Base-by-base conservation (phyloP, 92 coral and sea anemone species). In the Epizoanthus stellaris region DNA sequence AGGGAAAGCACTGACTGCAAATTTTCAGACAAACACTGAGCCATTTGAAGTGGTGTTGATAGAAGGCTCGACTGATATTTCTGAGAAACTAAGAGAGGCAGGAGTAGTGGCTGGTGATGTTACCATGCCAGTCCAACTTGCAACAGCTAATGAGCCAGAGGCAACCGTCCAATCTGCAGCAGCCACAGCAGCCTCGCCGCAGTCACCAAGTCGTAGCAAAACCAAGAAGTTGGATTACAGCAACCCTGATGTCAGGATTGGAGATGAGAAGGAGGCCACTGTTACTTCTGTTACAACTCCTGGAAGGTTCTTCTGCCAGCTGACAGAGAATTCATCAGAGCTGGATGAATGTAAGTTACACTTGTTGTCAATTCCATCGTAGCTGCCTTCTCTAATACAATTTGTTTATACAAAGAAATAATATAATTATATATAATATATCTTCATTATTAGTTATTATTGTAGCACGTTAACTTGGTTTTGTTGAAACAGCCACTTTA, bases 301-400 rank as follows among this genome's bases (percentile, higher is more conserved):
- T 85, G 95, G 95, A 57, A 82, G 71, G 89, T 94, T 94, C 71
- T 89, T 79, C 70, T 94, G 98, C 61, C 98, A 94, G 77, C 81
- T 94, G 19, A 90, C 76, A 23, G 87, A 89, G n/a, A 85, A 76
- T 72, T 82, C 89, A 6, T 87, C 85, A 21, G 89, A 90, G 61
- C 89, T 94, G 38, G 93, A 94, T 73, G 91, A 88, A 16, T 90
- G 98, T 94, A 80, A 87, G 91, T 40, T 73, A 2, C 21, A 20
- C 13, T 2, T 49, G 36, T 9, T 40, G 15, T 8, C 66, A 64
- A 0, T 14, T 9, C 53, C 10, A 6, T 36, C 39, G 14, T 15
- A 82, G 67, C 12, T 15, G 13, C 67, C 16, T 21, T 5, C 10
- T 77, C 13, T 59, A 8, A 39, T 30, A 39, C 4, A 39, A 66